Evolutionary conservation across 2,113 vertebrate species (phyloP), one percentile per base, ranked within the genome.

Genomic region (Ammodytes dubius): DNA sequence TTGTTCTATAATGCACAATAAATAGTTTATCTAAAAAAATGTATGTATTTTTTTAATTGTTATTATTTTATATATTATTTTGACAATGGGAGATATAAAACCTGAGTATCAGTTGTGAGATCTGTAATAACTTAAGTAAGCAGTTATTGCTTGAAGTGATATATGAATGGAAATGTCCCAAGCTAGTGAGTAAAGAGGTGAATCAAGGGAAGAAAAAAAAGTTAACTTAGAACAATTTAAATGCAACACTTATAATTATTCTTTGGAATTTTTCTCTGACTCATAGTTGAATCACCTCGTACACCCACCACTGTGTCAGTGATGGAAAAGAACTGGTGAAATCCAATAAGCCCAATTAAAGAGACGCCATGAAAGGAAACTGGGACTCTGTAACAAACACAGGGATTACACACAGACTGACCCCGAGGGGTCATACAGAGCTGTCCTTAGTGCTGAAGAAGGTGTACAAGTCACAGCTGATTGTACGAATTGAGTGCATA

Each of bases 271-370:
- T 52, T 47, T 43, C 35, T 12, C 6, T 17, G 14, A 56, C 11
- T 68, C 43, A 43, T 13, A 9, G 8, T 37, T 42, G 13, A 70
- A 67, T 4, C 12, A 45, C 59, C 45, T 19, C 2, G 1, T 39
- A 45, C 12, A 5, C 9, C 27, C 37, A 40, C 0, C 9, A 45
- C 66, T 50, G 68, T 83, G 84, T 75, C 76, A 63, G 46, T 39
- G 6, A 76, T 56, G 85, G 76, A 85, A 87, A 88, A 84, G 56
- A 85, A 65, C 7, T 8, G 15, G 60, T 5, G 4, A 42, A 90
- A 94, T 92, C 91, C 92, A 81, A 91, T 94, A 79, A 91, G 59
- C 56, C n/a, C 52, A 66, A 85, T 79, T 83, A 72, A 82, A 90
- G 60, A 60, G 77, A 70, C 0, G 39, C 58, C 46, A 13, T 71